Evolutionary conservation across 2,113 vertebrate genomes (phyloP).

Genomic region (Ibidorhyncha struthersii): DNA sequence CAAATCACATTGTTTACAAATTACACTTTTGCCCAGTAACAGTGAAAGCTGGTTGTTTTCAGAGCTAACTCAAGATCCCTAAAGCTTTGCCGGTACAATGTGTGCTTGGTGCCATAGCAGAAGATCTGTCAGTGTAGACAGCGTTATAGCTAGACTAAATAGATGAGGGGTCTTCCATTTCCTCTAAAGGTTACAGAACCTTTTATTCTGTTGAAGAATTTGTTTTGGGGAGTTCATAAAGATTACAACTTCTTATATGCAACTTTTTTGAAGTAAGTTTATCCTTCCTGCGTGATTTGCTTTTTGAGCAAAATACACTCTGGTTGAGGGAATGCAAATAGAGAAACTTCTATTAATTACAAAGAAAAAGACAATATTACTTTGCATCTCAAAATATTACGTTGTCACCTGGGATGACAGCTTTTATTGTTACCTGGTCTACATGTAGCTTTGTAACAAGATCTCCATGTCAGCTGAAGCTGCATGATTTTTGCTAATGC

Average conservation of each 20-base stretch:
- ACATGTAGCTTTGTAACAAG: neutral
- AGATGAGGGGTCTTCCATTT: neutral
- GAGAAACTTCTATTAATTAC: neutral
- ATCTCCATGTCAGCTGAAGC: neutral
- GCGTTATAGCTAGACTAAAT: neutral
- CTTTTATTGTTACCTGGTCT: neutral
- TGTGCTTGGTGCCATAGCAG: neutral
- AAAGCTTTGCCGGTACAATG: neutral
- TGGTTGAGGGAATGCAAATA: neutral
- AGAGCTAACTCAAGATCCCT: neutral
- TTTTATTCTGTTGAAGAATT: neutral
- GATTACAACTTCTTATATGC: neutral
- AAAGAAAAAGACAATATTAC: neutral
- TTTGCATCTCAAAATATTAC: neutral
- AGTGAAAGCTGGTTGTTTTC: neutral
- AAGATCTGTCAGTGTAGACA: neutral
- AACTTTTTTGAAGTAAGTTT: neutral
- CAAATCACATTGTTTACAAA: neutral
- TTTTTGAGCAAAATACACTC: neutral
- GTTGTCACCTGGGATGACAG: neutral
- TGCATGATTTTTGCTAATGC: neutral
- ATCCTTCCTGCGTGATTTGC: neutral
- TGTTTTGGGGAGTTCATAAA: neutral
- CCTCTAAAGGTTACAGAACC: neutral
- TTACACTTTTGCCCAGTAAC: neutral